A percentile compares a stretch with the other conserved stretches of the same genome.
Evolutionary conservation across 2,113 vertebrate genomes (phyloP).

Genomic region (Melanerpes aurifrons): DNA sequence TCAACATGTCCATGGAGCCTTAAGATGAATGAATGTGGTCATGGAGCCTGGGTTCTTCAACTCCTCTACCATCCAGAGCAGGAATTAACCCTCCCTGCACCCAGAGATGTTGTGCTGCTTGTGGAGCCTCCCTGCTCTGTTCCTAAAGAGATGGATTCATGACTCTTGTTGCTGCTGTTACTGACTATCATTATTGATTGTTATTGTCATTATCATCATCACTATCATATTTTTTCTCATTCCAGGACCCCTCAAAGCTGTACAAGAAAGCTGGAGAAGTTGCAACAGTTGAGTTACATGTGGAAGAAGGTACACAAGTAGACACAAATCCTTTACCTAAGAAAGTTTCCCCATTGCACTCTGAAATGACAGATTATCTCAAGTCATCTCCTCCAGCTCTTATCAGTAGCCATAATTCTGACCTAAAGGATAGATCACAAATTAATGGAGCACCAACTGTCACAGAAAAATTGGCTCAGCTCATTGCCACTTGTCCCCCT

Average conservation of each 20-base stretch:
- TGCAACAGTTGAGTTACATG: slow-evolving; percentile 68
- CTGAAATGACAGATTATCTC: slow-evolving; percentile 82
- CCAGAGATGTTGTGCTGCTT: background rate
- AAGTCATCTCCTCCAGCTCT: slow-evolving; percentile 69
- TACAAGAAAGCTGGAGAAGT: slow-evolving; percentile 79
- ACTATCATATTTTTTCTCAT: background rate
- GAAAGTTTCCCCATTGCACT: slow-evolving; percentile 77
- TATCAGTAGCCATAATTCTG: slow-evolving; percentile 80
- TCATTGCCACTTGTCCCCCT: slow-evolving; percentile 95
- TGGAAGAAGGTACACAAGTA: slow-evolving; percentile 75
- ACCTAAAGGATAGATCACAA: slow-evolving; percentile 86
- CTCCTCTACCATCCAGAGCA: background rate
- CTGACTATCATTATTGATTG: too few relatives aligned
- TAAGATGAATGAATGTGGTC: background rate
- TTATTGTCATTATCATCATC: background rate
- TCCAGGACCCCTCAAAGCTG: slow-evolving; percentile 77
- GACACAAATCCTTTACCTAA: slow-evolving; percentile 74
- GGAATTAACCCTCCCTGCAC: background rate
- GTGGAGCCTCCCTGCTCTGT: background rate
- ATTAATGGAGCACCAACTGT: slow-evolving; percentile 87
- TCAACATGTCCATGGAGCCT: background rate
- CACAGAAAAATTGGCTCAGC: slow-evolving; percentile 94
- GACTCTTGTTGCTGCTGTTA: background rate
- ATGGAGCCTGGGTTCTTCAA: background rate
- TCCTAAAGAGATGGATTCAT: slow-evolving; percentile 54